Conservation (phyloP, 2,113 vertebrate genomes). For the Glareola pratincola region DNA sequence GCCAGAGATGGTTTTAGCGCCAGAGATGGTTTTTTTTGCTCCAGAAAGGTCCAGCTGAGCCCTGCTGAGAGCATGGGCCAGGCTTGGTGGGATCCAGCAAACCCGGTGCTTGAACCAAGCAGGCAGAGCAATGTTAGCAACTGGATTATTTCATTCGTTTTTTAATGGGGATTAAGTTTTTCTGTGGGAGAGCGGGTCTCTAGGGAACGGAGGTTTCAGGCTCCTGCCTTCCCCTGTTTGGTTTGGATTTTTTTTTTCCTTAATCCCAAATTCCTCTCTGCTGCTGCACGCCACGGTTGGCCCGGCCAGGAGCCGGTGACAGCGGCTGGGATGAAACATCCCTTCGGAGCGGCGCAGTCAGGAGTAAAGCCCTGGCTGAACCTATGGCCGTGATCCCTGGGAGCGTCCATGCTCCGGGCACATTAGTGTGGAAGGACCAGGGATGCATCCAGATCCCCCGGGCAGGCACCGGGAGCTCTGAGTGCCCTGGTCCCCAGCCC, state of each 20-base stretch:
- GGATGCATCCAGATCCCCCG: not conserved
- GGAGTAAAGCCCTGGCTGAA: not conserved
- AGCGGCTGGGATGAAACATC: not conserved
- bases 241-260: not conserved
- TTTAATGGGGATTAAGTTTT: constrained; percentile 56
- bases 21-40: not conserved
- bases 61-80: not conserved
- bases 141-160: constrained; percentile 32
- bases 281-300: not conserved
- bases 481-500: not conserved
- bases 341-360: not conserved
- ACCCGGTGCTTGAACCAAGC: not conserved
- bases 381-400: accelerated
- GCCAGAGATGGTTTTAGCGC: not conserved
- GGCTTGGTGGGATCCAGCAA: not conserved
- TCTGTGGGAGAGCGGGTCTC: not conserved
- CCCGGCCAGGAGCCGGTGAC: not conserved
- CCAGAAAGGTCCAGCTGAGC: not conserved
- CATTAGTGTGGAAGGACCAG: not conserved
- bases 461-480: not conserved
- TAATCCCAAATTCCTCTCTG: constrained; percentile 36
- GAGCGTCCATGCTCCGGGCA: not conserved
- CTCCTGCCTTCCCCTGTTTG: not conserved
- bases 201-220: constrained; percentile 20
- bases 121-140: not conserved